Percentiles rank a stretch among this genome's conserved stretches.
phyloP scores from a whole-genome alignment of 2,113 vertebrate genomes.

The Delphinapterus leucas region DNA sequence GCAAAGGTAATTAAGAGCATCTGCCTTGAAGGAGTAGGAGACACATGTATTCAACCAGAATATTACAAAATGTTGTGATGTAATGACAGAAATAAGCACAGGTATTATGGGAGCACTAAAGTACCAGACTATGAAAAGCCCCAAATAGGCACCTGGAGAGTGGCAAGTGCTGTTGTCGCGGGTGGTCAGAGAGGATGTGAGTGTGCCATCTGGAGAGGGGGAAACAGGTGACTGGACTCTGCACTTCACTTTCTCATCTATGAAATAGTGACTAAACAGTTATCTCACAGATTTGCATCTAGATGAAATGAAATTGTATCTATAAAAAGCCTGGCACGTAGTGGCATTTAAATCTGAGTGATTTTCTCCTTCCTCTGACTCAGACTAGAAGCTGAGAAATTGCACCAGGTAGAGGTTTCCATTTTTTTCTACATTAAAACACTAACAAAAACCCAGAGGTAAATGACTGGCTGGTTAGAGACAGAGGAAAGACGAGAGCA shows the following conservation, averaged over 20 bases:
- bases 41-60: neutral
- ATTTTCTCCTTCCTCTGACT: slow-evolving; percentile 46
- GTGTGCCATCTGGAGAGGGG: neutral
- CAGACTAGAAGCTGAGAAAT: slow-evolving; percentile 30
- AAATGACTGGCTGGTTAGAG: neutral
- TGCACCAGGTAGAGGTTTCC: slow-evolving; percentile 23
- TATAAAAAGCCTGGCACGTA: slow-evolving; percentile 48
- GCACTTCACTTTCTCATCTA: slow-evolving; percentile 2
- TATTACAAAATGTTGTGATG: neutral
- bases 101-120: too few relatives aligned
- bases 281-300: neutral
- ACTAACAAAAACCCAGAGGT: neutral
- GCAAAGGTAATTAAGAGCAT: neutral
- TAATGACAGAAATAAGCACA: neutral
- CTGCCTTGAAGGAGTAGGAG: neutral
- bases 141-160: too few relatives aligned
- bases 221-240: neutral
- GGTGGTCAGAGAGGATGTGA: neutral
- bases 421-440: slow-evolving; percentile 1
- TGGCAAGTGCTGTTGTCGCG: rapidly evolving
- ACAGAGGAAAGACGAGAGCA: neutral
- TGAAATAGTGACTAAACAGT: neutral
- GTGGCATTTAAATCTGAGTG: neutral
- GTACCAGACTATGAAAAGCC: neutral
- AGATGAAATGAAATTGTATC: neutral